These are phyloP conservation scores for Charina bottae DNA, from an alignment of 2,113 vertebrate species.

Conservation along the genomic window DNA sequence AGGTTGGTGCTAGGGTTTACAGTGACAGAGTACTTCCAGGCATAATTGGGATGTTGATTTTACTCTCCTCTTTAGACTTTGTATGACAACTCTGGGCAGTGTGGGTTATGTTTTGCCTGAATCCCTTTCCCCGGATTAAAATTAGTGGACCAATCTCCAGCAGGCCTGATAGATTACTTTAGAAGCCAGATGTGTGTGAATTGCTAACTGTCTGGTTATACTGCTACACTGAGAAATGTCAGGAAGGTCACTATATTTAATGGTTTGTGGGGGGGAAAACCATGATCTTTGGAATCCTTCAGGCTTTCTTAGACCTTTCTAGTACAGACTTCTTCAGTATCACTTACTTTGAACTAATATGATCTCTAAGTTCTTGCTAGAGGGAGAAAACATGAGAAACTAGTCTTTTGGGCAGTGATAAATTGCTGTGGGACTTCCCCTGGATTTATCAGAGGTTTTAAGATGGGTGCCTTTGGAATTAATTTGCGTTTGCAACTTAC, in stretches of 20 bases:
- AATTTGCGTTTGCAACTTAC: neutral
- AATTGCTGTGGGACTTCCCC: neutral
- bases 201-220: too few relatives aligned
- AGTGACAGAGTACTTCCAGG: neutral
- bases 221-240: too few relatives aligned
- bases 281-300: neutral
- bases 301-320: neutral
- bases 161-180: too few relatives aligned
- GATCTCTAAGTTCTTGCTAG: neutral
- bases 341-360: neutral
- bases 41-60: too few relatives aligned
- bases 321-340: neutral
- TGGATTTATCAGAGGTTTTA: slow-evolving; percentile 3
- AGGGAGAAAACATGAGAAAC: neutral
- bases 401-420: neutral
- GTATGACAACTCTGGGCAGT: too few relatives aligned
- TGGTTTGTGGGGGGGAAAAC: neutral
- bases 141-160: too few relatives aligned
- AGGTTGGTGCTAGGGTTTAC: neutral
- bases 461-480: neutral
- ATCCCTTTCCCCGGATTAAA: too few relatives aligned
- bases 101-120: too few relatives aligned
- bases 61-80: too few relatives aligned
- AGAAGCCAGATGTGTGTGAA: too few relatives aligned
- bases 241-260: too few relatives aligned